Evolutionary conservation across 2,888 invertebrate species (phyloP).

Genomic region (Leptopilina drosophilae): DNA sequence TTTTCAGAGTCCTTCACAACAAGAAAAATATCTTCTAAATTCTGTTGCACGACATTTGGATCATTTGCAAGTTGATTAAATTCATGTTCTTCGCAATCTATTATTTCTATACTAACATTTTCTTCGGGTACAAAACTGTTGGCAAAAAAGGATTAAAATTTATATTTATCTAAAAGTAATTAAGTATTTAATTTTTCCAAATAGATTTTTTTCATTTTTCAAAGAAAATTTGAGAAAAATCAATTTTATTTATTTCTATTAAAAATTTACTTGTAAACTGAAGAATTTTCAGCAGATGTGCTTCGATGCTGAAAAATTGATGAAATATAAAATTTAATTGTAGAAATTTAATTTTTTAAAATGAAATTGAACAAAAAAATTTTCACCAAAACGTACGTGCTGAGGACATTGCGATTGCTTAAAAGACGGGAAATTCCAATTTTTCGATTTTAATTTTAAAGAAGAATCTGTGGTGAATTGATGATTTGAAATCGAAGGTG

Average conservation of each 20-base stretch:
- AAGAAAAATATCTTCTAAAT: constrained; percentile 61
- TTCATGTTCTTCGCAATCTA: constrained; percentile 43
- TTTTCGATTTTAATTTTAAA: constrained; percentile 54
- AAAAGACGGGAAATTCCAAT: constrained; percentile 61
- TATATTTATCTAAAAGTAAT: neutral
- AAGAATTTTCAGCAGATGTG: neutral
- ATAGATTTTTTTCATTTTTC: neutral
- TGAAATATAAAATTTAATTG: neutral
- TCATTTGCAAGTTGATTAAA: constrained; percentile 44
- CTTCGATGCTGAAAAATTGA: constrained; percentile 36
- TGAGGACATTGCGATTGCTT: constrained; percentile 58
- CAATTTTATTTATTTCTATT: neutral
- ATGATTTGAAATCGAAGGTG: constrained; percentile 45
- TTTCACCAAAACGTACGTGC: constrained; percentile 55
- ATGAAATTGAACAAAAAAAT: too few relatives aligned
- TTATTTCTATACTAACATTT: constrained; percentile 45
- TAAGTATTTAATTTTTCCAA: neutral
- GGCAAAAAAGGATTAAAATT: too few relatives aligned
- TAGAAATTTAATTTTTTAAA: too few relatives aligned
- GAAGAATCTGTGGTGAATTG: constrained; percentile 57
- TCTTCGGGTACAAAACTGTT: constrained; percentile 51
- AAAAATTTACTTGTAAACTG: constrained; percentile 9
- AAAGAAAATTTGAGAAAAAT: neutral
- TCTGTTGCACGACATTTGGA: constrained; percentile 53
- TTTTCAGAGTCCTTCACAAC: constrained; percentile 59